These are phyloP conservation scores for Anabas testudineus DNA, from an alignment of 2,797 vertebrate genomes.

Conservation along the genomic window DNA sequence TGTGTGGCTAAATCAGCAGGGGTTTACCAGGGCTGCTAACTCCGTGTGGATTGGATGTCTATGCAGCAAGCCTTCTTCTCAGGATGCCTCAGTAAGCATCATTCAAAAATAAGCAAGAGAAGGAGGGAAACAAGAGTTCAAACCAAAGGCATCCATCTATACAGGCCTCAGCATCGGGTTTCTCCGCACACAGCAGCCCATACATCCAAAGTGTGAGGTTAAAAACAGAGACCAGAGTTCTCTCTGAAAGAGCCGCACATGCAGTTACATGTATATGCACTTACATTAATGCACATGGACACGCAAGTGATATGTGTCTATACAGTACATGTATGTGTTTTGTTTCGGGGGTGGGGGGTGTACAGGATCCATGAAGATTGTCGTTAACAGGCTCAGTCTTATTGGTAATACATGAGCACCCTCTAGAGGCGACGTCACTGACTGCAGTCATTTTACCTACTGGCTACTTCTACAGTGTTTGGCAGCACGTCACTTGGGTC, in stretches of 20 bases:
- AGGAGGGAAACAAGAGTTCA: conserved; percentile 48
- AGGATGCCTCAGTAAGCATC: conserved; percentile 57
- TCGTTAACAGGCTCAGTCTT: background rate
- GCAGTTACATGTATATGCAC: conserved; percentile 19
- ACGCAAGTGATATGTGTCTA: background rate
- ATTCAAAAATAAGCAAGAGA: conserved; percentile 65
- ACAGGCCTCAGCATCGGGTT: conserved; percentile 64
- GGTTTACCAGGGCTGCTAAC: conserved; percentile 44
- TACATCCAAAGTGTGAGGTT: conserved; percentile 60
- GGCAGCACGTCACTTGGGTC: background rate
- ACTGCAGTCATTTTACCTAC: conserved; percentile 12
- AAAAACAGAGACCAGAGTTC: conserved; percentile 30
- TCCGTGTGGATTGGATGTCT: conserved; percentile 58
- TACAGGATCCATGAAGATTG: background rate
- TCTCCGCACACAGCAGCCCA: conserved; percentile 60
- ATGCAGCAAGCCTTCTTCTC: conserved; percentile 45
- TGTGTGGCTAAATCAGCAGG: conserved; percentile 62
- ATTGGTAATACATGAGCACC: conserved; percentile 44
- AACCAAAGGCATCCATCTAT: conserved; percentile 63
- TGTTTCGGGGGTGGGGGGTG: background rate
- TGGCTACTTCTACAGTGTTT: too few relatives aligned
- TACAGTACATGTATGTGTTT: background rate
- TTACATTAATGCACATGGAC: conserved; percentile 8
- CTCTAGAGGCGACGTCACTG: conserved; percentile 54
- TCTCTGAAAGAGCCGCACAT: conserved; percentile 26